Base-by-base conservation (phyloP, 2,888 invertebrate species). In the Buathra laborator region DNA sequence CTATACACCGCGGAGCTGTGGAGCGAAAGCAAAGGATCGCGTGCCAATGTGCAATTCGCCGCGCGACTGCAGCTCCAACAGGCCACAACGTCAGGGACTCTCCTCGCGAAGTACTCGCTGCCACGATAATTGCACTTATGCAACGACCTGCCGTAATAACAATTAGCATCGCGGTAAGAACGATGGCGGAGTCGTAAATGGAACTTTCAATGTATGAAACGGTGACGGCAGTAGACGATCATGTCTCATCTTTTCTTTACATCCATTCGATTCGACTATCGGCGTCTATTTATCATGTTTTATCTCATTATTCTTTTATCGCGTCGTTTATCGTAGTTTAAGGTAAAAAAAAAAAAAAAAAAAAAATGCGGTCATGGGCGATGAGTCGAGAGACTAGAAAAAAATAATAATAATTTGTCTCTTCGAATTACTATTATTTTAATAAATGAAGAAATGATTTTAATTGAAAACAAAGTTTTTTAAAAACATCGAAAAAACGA, bases 81-180 rank as follows among this genome's bases (percentile, higher is more conserved):
- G 59, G 19, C 59, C 59, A 29, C 29, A 59, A 14, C 59, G 29
- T 59, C 59, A 14, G 48, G 44, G 59, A 59, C 59, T 43, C 43
- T 44, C 32, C 37, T 46, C 75, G 51, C 37, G 84, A 81, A 72
- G 78, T 81, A 81, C 71, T 81, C 83, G 82, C 84, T 83, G 86
- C 37, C 53, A 85, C 86, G 87, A 88, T 91, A 92, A 92, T 92
- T 91, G 89, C 88, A 84, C 88, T 92, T 92, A 89, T 89, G 91
- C 90, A 92, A 92, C 87, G 82, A 87, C 86, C 89, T 86, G 86
- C 88, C 87, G 87, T 89, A 91, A 90, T 89, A 89, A 89, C 90
- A 92, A 92, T 92, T 92, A 92, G 89, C 91, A 86, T 84, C 81
- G 82, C 53, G 81, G 72, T 81, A 66, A 78, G 67, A 84, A 84